These are phyloP conservation scores for Vombatus ursinus DNA, from an alignment of 2,113 vertebrate genomes.

Conservation along the genomic window DNA sequence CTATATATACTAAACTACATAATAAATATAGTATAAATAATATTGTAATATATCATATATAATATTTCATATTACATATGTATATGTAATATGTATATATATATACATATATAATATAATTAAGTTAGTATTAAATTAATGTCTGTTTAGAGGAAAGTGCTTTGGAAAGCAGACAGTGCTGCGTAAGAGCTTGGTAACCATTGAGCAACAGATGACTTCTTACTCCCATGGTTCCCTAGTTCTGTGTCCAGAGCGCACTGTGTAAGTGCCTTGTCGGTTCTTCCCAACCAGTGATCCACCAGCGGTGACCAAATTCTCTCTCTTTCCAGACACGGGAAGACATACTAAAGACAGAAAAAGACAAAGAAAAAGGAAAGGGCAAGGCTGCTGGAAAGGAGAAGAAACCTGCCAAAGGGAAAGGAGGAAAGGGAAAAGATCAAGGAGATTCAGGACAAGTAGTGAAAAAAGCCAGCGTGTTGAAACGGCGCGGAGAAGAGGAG, in stretches of 20 bases:
- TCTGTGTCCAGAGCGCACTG: neutral
- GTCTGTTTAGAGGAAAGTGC: neutral
- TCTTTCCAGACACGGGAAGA: conserved; percentile 80
- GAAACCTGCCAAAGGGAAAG: conserved; percentile 81
- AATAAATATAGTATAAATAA: no score
- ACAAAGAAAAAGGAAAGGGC: conserved; percentile 74
- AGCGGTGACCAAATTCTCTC: neutral
- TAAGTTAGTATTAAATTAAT: neutral
- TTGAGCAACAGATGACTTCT: neutral
- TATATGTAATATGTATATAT: no score
- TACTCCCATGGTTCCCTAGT: neutral
- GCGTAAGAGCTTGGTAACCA: neutral
- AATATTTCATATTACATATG: no score
- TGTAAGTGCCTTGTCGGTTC: neutral
- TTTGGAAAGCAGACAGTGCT: neutral
- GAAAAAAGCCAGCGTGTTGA: conserved; percentile 85
- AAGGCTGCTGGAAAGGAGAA: conserved; percentile 78
- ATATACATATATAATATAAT: neutral
- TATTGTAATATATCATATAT: no score
- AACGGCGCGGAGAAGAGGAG: conserved; percentile 85
- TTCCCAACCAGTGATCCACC: neutral
- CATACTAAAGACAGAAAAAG: conserved; percentile 67
- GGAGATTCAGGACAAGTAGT: conserved; percentile 40
- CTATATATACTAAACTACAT: no score
- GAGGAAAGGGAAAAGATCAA: conserved; percentile 81